Base-by-base conservation (phyloP, 2,113 vertebrate genomes). In the Rhombomys opimus region DNA sequence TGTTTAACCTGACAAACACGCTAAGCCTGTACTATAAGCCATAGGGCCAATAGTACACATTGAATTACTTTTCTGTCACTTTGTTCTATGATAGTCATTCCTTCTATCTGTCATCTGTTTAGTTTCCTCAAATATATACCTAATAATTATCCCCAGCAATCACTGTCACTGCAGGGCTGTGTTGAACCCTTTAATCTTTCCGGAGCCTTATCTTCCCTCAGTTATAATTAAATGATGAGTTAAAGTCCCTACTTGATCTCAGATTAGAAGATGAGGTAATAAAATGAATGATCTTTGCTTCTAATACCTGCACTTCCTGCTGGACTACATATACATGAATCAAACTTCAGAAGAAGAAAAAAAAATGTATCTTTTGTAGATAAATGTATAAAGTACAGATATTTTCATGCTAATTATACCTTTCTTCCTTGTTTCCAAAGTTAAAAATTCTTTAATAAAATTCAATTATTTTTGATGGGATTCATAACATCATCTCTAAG, bases 191-290 rank as follows among this genome's bases (percentile, higher is more conserved):
- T 95, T 95, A 68, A 97, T 95, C 87, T 94, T 87, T 10, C 22
- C 12, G 7, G 94, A 96, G 95, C 76, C 59, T 73, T 81, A 30
- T 41, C 67, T 93, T 90, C 88, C 67, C 72, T 95, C 25, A 50
- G 32, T 91, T 54, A 81, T 85, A 97, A 97, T 96, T 94, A 96
- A 97, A 92, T 67, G 87, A 95, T 96, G 72, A 87, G 90, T 91
- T 96, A 27, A 96, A 96, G 95, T 15, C 65, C n/a, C 70, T 93
- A 41, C 22, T 11, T 95, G 90, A 96, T 92, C 93, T 38, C 32
- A 73, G 61, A 9, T 89, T 94, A 91, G 59, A 94, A 88, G 65
- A 86, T 5, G 3, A 50, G 38, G 17, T 88, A 90, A 93, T 92
- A 95, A 95, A 96, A 92, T 88, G 11, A 93, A 35, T 80, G 0